Evolutionary conservation across 2,888 invertebrate species (phyloP).

Genomic region (Omphaloscelis lunosa): DNA sequence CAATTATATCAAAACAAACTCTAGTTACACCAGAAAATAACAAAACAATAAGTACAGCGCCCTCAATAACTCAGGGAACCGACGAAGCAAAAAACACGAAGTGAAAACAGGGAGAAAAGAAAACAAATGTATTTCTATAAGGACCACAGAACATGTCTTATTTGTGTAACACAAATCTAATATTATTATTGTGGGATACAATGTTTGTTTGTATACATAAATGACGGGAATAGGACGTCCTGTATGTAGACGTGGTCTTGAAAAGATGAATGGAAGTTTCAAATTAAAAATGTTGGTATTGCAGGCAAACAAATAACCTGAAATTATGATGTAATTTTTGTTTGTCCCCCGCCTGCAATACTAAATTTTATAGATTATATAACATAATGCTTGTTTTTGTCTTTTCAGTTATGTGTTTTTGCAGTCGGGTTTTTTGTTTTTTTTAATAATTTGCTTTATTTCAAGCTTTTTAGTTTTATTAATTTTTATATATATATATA

Average conservation of each 20-base stretch:
- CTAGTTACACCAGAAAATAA: slow-evolving; percentile 19
- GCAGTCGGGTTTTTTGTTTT: too few species aligned
- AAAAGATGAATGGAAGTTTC: not conserved
- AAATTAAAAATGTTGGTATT: too few species aligned
- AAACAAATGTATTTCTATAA: slow-evolving; percentile 30
- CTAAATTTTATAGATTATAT: too few species aligned
- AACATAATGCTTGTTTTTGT: too few species aligned
- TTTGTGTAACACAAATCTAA: slow-evolving; percentile 36
- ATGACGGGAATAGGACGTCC: slow-evolving; percentile 3
- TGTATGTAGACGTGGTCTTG: not conserved
- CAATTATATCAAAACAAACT: slow-evolving; percentile 11
- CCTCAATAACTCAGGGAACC: slow-evolving; percentile 39
- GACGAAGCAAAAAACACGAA: slow-evolving; percentile 42
- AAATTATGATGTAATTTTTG: too few species aligned
- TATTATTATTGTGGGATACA: slow-evolving; percentile 15
- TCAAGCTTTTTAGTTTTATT: too few species aligned
- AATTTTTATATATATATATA: too few species aligned
- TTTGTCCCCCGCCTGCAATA: too few species aligned
- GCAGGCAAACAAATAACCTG: too few species aligned
- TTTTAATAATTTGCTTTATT: too few species aligned
- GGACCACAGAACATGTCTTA: slow-evolving; percentile 23
- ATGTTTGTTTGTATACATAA: slow-evolving; percentile 14
- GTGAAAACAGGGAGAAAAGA: slow-evolving; percentile 27
- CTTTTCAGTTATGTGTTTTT: too few species aligned
- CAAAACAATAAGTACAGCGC: slow-evolving; percentile 40